Evolutionary conservation across 2,888 invertebrate genomes (phyloP).

Genomic region (Lasius fuliginosus): DNA sequence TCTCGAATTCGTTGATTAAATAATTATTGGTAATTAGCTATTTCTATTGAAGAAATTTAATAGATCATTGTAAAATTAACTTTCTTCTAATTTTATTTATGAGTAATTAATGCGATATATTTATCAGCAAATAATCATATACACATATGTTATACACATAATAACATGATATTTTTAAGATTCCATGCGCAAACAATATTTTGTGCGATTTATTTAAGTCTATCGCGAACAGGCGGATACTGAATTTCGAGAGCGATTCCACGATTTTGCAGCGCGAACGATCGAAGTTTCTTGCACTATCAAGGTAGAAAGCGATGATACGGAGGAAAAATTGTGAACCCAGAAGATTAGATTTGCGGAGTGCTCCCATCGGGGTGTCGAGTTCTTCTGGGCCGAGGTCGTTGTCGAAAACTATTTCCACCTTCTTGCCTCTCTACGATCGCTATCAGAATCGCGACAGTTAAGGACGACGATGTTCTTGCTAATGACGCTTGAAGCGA

Average conservation of each 20-base stretch:
- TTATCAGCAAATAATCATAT: background rate
- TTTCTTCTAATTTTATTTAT: background rate
- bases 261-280: slow-evolving; percentile 27
- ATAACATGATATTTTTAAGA: background rate
- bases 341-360: slow-evolving; percentile 64
- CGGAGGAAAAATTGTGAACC: slow-evolving; percentile 63
- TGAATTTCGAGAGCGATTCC: slow-evolving; percentile 18
- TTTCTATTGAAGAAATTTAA: background rate
- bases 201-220: background rate
- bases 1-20: background rate
- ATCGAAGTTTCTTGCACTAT: slow-evolving; percentile 45
- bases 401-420: slow-evolving; percentile 62
- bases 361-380: slow-evolving; percentile 46
- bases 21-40: background rate
- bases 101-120: background rate
- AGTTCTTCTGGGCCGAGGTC: slow-evolving; percentile 55
- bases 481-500: slow-evolving; percentile 54
- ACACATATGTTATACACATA: background rate
- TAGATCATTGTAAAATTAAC: background rate
- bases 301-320: slow-evolving; percentile 15
- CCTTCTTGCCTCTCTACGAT: slow-evolving; percentile 53
- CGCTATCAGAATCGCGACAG: slow-evolving; percentile 60
- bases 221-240: background rate
- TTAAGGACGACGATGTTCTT: slow-evolving; percentile 63
- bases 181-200: background rate